Percentiles rank a stretch among this genome's conserved stretches.
Conservation (phyloP, 1,140 invertebrate genomes). For the Nephila pilipes region DNA sequence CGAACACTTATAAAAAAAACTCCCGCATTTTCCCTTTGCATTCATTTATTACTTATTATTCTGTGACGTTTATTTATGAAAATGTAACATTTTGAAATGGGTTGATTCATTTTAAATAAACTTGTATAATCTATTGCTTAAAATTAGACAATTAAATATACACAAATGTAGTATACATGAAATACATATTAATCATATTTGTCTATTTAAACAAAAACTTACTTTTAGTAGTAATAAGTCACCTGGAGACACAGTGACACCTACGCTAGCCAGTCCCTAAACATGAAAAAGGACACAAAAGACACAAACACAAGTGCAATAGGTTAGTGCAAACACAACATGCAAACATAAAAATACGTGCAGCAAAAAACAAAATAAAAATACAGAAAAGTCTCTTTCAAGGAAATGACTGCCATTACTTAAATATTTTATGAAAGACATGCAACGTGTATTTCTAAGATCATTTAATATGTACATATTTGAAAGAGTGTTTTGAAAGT, state of each 20-base stretch:
- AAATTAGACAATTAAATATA: no score
- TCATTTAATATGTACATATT: no score
- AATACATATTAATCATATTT: no score
- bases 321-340: conserved; percentile 32
- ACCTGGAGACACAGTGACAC: conserved; percentile 79
- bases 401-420: not conserved
- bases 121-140: no score
- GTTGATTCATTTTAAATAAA: no score
- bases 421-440: not conserved
- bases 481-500: not conserved
- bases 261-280: conserved; percentile 79
- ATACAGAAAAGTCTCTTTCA: not conserved
- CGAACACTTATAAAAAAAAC: no score
- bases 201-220: conserved; percentile 55
- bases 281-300: conserved; percentile 37
- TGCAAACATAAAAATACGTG: conserved; percentile 38
- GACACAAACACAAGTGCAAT: conserved; percentile 57
- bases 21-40: no score
- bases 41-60: no score
- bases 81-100: no score
- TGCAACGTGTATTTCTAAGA: not conserved
- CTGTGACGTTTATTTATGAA: no score
- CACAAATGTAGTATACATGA: no score
- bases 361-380: conserved; percentile 44
- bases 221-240: conserved; percentile 79